These are phyloP conservation scores for Harlomillsia oculata DNA, from an alignment of 1,140 invertebrate species.

Conservation along the genomic window DNA sequence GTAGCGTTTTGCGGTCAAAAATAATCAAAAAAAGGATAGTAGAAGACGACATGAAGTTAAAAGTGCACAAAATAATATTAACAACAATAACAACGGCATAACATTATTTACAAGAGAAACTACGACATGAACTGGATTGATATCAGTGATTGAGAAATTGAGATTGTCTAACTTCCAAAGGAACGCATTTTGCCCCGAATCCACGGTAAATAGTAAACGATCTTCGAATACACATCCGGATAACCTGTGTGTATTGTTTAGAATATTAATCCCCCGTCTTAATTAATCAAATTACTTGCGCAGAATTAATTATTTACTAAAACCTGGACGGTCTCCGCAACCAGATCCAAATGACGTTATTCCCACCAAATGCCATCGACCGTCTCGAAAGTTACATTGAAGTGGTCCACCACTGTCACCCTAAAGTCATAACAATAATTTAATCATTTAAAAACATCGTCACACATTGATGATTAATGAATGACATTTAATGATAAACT, in stretches of 20 bases:
- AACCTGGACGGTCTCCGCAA: no score
- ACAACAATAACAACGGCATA: not conserved
- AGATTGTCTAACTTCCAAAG: no score
- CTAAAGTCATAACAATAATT: conserved; percentile 2
- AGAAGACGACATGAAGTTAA: not conserved
- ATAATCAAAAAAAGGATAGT: no score
- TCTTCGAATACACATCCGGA: conserved; percentile 45
- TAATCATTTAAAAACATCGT: not conserved
- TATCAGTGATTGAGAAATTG: no score
- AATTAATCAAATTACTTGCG: no score
- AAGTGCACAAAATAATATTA: not conserved
- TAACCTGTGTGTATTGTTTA: conserved; percentile 32
- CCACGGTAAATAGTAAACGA: conserved; percentile 76
- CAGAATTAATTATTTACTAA: no score
- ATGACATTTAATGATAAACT: not conserved
- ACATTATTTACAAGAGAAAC: not conserved
- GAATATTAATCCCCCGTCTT: no score
- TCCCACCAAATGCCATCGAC: conserved; percentile 74
- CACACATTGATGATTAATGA: not conserved
- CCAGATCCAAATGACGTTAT: conserved; percentile 83
- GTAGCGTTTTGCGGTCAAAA: no score
- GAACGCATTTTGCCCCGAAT: conserved; percentile 45
- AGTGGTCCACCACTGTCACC: conserved; percentile 47
- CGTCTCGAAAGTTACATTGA: conserved; percentile 60
- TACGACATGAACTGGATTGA: not conserved